Conservation (phyloP, 2,113 vertebrate species). For the Ceyx margarethae region DNA sequence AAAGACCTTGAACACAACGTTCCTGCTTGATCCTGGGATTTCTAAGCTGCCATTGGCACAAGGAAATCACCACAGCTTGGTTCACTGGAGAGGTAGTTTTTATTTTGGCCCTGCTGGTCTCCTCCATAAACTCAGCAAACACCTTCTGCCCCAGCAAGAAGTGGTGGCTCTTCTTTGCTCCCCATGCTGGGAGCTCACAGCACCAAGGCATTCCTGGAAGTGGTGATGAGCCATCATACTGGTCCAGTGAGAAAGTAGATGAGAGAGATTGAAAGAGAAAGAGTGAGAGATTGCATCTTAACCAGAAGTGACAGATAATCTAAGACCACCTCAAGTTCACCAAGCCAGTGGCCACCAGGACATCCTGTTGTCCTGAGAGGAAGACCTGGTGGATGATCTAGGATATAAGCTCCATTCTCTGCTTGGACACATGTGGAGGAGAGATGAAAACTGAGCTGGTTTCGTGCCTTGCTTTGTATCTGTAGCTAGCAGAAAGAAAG, state of each 20-base stretch:
- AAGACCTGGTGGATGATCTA: neutral
- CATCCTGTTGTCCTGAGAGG: neutral
- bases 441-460: neutral
- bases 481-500: neutral
- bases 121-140: neutral
- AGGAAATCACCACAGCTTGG: slow-evolving; percentile 10
- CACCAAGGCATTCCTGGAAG: neutral
- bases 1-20: slow-evolving; percentile 49
- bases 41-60: neutral
- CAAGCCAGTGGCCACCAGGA: neutral
- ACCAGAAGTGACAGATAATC: neutral
- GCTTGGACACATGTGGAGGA: neutral
- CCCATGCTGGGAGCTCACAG: neutral
- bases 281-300: neutral
- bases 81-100: slow-evolving; percentile 11
- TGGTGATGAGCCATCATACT: neutral
- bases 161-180: neutral
- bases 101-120: neutral
- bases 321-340: fast-evolving
- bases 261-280: neutral
- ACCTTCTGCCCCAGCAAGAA: neutral
- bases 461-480: neutral
- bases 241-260: neutral
- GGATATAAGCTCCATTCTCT: neutral
- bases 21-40: slow-evolving; percentile 45